Evolutionary conservation across 2,888 invertebrate genomes (phyloP).

Genomic region (Phengaris alcon): DNA sequence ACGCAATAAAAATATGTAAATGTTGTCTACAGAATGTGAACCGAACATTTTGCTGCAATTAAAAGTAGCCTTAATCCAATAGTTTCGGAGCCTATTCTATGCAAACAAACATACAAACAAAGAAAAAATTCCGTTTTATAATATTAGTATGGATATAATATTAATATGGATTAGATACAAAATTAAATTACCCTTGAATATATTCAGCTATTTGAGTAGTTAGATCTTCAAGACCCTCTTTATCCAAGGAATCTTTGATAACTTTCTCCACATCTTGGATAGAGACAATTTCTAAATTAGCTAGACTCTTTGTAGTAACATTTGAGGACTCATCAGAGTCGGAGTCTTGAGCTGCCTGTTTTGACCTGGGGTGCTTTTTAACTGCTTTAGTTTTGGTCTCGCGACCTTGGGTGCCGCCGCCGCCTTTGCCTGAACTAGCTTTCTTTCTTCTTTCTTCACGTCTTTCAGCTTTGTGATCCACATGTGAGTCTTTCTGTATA

Average conservation of each 20-base stretch:
- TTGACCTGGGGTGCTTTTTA: constrained; percentile 86
- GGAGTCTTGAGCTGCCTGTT: constrained; percentile 78
- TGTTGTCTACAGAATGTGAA: too few species aligned
- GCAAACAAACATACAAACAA: too few species aligned
- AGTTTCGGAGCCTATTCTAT: too few species aligned
- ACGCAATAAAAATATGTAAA: too few species aligned
- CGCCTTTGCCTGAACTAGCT: constrained; percentile 91
- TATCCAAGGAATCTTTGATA: constrained; percentile 81
- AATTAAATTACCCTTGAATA: constrained; percentile 79
- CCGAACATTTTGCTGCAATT: too few species aligned
- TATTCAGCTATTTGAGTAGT: constrained; percentile 83
- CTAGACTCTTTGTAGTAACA: constrained; percentile 61
- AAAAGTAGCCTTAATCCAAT: too few species aligned
- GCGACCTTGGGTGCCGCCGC: constrained; percentile 94
- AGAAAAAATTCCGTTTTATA: background rate
- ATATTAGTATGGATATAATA: too few species aligned
- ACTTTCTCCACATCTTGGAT: constrained; percentile 83
- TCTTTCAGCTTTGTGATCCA: constrained; percentile 82
- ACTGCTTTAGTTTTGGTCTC: constrained; percentile 97
- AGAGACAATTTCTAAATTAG: constrained; percentile 81
- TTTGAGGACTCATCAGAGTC: constrained; percentile 82
- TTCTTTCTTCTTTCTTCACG: constrained; percentile 94
- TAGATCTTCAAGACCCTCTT: constrained; percentile 87
- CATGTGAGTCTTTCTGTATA: constrained; percentile 53
- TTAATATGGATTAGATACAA: constrained; percentile 1